phyloP scores from a whole-genome alignment of 2,113 vertebrate species.

The Apaloderma vittatum region DNA sequence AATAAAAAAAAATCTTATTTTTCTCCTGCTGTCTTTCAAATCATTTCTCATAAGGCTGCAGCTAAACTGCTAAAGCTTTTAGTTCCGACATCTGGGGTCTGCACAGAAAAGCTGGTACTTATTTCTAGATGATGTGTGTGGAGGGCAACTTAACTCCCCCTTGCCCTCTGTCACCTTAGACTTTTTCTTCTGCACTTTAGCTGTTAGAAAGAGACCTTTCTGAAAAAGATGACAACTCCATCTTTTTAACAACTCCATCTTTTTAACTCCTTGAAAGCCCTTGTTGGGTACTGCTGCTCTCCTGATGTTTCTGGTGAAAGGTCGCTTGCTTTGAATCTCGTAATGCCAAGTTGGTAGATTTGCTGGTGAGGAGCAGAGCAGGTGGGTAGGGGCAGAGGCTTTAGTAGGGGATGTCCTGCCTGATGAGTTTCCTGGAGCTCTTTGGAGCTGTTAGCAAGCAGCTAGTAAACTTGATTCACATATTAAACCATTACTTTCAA shows the following conservation, averaged over 20 bases:
- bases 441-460: not conserved
- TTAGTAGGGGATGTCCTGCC: not conserved
- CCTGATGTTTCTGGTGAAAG: not conserved
- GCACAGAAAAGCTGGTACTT: not conserved
- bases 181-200: not conserved
- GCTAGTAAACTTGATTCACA: not conserved
- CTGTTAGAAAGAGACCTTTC: not conserved
- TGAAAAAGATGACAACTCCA: not conserved
- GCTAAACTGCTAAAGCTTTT: not conserved
- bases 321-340: not conserved
- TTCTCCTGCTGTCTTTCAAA: not conserved
- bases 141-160: not conserved
- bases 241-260: not conserved
- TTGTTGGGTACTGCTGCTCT: not conserved
- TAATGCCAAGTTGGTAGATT: not conserved
- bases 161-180: not conserved
- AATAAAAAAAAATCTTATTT: not conserved
- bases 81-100: not conserved
- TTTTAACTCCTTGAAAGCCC: not conserved
- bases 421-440: not conserved
- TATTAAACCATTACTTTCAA: not conserved
- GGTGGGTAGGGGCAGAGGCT: not conserved
- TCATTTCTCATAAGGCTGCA: not conserved
- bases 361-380: not conserved
- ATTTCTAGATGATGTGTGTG: not conserved